These are phyloP conservation scores for Loripinus fragilis DNA, from an alignment of 2,888 invertebrate genomes.

Conservation along the genomic window DNA sequence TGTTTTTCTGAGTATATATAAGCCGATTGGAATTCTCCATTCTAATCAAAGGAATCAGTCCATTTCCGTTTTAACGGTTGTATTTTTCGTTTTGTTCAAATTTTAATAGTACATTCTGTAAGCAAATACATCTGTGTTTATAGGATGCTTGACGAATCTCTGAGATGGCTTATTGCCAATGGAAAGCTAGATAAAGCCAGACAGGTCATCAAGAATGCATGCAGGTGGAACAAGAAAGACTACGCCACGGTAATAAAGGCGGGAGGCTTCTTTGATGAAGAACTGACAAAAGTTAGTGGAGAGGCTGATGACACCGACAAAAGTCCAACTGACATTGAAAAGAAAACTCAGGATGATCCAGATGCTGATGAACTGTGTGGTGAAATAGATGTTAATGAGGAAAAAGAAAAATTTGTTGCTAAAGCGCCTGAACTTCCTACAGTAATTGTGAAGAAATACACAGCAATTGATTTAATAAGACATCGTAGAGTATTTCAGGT, in stretches of 20 bases:
- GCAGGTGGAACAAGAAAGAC: constrained; percentile 62
- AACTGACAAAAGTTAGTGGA: background rate
- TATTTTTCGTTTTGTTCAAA: no score
- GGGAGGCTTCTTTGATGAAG: constrained; percentile 26
- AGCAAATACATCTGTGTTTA: no score
- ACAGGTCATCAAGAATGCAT: constrained; percentile 62
- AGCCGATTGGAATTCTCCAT: no score
- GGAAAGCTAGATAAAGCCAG: constrained; percentile 59
- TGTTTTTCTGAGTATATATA: no score
- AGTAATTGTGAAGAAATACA: constrained; percentile 41
- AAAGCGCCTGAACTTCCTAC: background rate
- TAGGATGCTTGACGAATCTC: constrained; percentile 70
- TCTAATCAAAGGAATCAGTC: no score
- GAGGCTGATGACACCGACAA: background rate
- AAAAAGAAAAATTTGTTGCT: background rate
- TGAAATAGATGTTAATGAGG: background rate
- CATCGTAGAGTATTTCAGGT: constrained; percentile 53
- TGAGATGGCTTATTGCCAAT: constrained; percentile 71
- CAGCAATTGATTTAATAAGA: constrained; percentile 55
- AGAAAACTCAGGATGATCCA: background rate
- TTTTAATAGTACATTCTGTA: no score
- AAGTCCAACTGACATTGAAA: background rate
- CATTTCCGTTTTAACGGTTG: no score
- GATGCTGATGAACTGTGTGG: background rate
- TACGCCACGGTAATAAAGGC: constrained; percentile 32